Evolutionary conservation across 2,797 vertebrate species (phyloP).

Genomic region (Dicrostonyx torquatus): DNA sequence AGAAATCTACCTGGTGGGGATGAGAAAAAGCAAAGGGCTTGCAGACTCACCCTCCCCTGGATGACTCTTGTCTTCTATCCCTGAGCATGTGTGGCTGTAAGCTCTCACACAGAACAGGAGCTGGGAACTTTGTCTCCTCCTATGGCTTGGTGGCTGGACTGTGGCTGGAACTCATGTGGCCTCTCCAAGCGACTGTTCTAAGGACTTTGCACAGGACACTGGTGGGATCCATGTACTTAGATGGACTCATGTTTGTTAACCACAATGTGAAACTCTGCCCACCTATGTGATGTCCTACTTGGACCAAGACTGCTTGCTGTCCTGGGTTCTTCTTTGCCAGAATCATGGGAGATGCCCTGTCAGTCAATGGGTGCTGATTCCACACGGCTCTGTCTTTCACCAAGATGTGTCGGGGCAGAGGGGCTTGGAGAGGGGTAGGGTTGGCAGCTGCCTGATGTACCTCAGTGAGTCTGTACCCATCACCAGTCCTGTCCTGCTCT

Average conservation of each 20-base stretch:
- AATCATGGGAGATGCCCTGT: fast-evolving
- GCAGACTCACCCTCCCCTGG: fast-evolving
- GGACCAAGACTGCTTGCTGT: too few relatives aligned
- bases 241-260: neutral
- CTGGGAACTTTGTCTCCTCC: neutral
- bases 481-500: neutral
- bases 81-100: too few relatives aligned
- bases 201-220: fast-evolving
- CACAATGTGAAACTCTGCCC: fast-evolving
- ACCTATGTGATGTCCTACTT: fast-evolving
- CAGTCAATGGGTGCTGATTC: neutral
- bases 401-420: fast-evolving
- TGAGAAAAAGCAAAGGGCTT: neutral
- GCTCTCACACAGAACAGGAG: fast-evolving
- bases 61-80: neutral
- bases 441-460: fast-evolving
- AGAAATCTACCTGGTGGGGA: too few relatives aligned
- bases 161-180: neutral
- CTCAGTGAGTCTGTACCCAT: neutral
- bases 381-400: neutral
- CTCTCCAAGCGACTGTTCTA: neutral
- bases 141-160: neutral
- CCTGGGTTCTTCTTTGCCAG: neutral
- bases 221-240: neutral
- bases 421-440: fast-evolving